Evolutionary conservation across 2,113 vertebrate genomes (phyloP), one percentile per base, ranked within the genome.

Genomic region (Chaetura pelagica): DNA sequence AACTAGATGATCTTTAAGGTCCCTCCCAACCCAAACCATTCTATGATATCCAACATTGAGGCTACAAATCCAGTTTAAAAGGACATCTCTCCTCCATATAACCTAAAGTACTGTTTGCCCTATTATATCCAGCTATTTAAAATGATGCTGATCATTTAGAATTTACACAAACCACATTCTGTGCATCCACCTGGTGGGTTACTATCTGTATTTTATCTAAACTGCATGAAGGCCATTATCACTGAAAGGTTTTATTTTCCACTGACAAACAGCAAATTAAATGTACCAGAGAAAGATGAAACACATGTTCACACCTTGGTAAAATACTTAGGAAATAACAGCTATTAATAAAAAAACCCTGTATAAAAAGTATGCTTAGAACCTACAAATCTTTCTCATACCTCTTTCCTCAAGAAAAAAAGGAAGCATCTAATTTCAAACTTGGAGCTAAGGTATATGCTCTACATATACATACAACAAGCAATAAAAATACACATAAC

Each of bases 261-360:
- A 32, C 67, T 40, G 66, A 84, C 55, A 93, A 52, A 23, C 30
- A 78, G 61, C 34, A 42, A 52, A 44, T 29, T 58, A 46, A 40
- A 75, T 4, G 49, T 66, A 71, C 49, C 89, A 91, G 55, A 54
- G 57, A 84, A 81, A 80, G 55, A 95, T 81, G 78, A 85, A 73
- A 76, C 18, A 6, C 61, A 21, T 49, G 73, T 85, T 85, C 54
- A 94, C 75, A 88, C 71, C 51, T 35, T 27, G 49, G 64, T 59
- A 62, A 74, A 72, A 52, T 20, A 69, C 1, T 2, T 7, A 68
- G 4, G 20, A 35, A 84, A 19, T 26, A 61, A 62, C 38, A 62
- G 46, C 59, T 89, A 79, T 24, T 69, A 54, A 79, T 29, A 34
- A 12, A 16, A 27, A 21, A 84, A 52, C 12, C 38, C 38, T 21